These are phyloP conservation scores for Physella acuta DNA, from an alignment of 1,140 invertebrate genomes.

Conservation along the genomic window DNA sequence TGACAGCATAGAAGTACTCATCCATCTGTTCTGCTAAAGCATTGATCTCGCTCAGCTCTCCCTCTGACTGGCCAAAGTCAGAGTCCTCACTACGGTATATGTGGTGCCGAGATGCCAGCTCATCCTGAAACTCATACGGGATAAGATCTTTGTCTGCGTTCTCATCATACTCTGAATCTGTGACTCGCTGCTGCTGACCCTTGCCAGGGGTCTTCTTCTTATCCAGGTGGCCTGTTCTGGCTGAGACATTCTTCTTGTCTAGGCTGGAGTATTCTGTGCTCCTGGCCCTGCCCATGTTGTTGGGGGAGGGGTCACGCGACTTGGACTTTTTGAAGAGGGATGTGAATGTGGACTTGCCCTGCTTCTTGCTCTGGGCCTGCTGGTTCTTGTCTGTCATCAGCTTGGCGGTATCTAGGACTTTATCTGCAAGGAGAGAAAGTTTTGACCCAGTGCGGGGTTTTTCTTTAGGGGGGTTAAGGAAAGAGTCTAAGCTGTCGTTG, in stretches of 20 bases:
- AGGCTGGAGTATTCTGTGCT: conserved; percentile 48
- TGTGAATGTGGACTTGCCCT: conserved; percentile 48
- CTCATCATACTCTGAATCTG: conserved; percentile 26
- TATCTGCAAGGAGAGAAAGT: conserved; percentile 53
- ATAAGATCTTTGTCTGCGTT: conserved; percentile 29
- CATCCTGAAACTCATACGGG: conserved; percentile 55
- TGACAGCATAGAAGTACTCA: conserved; percentile 93
- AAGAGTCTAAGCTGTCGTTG: conserved; percentile 34
- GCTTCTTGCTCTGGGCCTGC: conserved; percentile 23
- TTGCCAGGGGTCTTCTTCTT: conserved; percentile 16
- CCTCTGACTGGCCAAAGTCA: conserved; percentile 47
- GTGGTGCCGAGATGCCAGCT: conserved; percentile 36
- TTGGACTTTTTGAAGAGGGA: conserved; percentile 53
- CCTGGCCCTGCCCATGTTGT: conserved; percentile 41
- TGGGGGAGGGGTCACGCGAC: conserved; percentile 52
- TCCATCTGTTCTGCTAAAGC: conserved; percentile 82
- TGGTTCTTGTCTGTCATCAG: conserved; percentile 39
- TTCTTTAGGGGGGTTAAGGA: conserved; percentile 39
- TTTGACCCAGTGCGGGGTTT: conserved; percentile 43
- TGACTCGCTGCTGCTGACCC: conserved; percentile 15
- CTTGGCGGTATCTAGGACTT: conserved; percentile 47
- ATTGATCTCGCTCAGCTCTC: conserved; percentile 51
- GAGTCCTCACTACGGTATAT: conserved; percentile 49
- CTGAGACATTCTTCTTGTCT: conserved; percentile 39
- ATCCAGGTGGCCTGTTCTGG: conserved; percentile 29